phyloP scores from a whole-genome alignment of 1,140 invertebrate genomes.

The Chironomus striatipennis region DNA sequence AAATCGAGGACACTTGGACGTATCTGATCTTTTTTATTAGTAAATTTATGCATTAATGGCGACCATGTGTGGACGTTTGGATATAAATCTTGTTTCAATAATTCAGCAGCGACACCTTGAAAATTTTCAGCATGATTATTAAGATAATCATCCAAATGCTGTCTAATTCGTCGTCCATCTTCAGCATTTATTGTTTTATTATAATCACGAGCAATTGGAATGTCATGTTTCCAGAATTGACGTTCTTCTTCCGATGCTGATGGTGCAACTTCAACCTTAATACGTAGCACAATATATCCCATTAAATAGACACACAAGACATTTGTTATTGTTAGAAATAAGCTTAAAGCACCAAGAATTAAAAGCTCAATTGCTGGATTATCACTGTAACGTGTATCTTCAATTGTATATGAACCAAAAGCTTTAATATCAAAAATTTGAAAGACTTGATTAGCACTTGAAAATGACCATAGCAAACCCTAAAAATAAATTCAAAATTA shows the following conservation, averaged over 20 bases:
- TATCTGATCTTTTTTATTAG: neutral
- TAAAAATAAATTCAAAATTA: too few relatives aligned
- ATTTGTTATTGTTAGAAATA: slow-evolving; percentile 61
- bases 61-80: neutral
- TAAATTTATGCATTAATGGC: neutral
- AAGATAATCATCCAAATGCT: neutral
- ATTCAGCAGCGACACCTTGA: neutral
- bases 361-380: slow-evolving; percentile 50
- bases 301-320: slow-evolving; percentile 61
- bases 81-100: neutral
- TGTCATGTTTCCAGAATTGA: slow-evolving; percentile 60
- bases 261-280: slow-evolving; percentile 63
- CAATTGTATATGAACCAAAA: slow-evolving; percentile 36
- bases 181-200: slow-evolving; percentile 38
- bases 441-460: slow-evolving; percentile 45
- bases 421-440: slow-evolving; percentile 35
- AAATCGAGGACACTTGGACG: neutral
- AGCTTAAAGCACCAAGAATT: slow-evolving; percentile 52
- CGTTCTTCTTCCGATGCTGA: slow-evolving; percentile 44
- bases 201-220: slow-evolving; percentile 50
- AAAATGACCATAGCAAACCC: slow-evolving; percentile 50
- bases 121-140: neutral
- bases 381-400: slow-evolving; percentile 43
- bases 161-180: slow-evolving; percentile 25
- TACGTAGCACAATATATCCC: slow-evolving; percentile 57